phyloP scores from a whole-genome alignment of 23 tunicate genomes.

The Trididemnum miniatum region DNA sequence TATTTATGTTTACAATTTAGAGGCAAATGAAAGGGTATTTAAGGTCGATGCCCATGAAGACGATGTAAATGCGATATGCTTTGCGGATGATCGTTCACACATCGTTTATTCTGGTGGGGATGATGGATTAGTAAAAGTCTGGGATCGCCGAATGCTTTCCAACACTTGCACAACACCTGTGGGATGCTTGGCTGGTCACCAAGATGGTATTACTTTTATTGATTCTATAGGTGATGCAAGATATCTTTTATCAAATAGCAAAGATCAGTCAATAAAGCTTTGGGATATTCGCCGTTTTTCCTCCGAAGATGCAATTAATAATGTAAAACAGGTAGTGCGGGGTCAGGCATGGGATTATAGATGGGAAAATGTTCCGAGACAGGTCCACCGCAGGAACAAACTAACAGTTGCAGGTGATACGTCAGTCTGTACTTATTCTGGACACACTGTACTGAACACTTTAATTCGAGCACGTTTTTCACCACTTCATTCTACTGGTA shows the following conservation, averaged over 20 bases:
- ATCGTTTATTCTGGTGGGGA: constrained; percentile 82
- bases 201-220: constrained; percentile 75
- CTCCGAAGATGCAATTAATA: constrained; percentile 38
- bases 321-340: constrained; percentile 34
- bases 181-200: constrained; percentile 69
- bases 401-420: constrained; percentile 58
- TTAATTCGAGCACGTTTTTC: constrained; percentile 80
- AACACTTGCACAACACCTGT: constrained; percentile 35
- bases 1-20: constrained; percentile 53
- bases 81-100: constrained; percentile 70
- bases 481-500: constrained; percentile 63
- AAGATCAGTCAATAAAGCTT: constrained; percentile 69
- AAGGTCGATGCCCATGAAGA: constrained; percentile 82
- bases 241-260: constrained; percentile 72
- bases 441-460: constrained; percentile 62
- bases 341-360: constrained; percentile 77
- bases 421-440: constrained; percentile 55
- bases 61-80: constrained; percentile 77
- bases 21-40: constrained; percentile 31
- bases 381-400: constrained; percentile 4
- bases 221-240: constrained; percentile 71
- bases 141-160: constrained; percentile 65
- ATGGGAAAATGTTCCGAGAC: constrained; percentile 61
- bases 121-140: constrained; percentile 81
- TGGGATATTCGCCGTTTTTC: constrained; percentile 79